Percentiles rank a stretch among this genome's conserved stretches.
Conservation (phyloP, 2,888 invertebrate species). For the Agrypnus murinus region DNA sequence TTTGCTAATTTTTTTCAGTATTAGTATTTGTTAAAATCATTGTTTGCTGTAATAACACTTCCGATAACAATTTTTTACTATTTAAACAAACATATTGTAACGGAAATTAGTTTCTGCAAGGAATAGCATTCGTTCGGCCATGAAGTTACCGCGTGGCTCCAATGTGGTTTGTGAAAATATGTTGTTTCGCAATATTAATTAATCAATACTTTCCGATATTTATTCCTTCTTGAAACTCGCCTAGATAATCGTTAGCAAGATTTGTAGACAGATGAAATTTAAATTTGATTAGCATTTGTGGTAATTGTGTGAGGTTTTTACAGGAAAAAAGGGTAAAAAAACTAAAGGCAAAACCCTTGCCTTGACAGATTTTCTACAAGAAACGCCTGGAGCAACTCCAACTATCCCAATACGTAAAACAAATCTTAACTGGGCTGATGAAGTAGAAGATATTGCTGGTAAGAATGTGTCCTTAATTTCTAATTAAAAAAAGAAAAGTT, state of each 20-base stretch:
- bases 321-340: conserved; percentile 90
- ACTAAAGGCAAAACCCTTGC: conserved; percentile 88
- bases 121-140: conserved; percentile 39
- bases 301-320: not conserved
- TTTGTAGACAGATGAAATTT: not conserved
- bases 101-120: not conserved
- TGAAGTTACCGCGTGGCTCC: conserved; percentile 56
- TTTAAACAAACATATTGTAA: not conserved
- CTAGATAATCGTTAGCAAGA: not conserved
- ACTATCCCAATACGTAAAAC: conserved; percentile 75
- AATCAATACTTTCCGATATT: not conserved
- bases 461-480: conserved; percentile 65
- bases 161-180: conserved; percentile 39
- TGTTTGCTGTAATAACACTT: not conserved
- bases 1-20: not conserved
- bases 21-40: not conserved
- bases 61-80: not conserved
- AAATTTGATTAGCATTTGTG: no score
- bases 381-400: conserved; percentile 75
- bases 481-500: no score
- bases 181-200: conserved; percentile 12
- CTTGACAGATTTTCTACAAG: conserved; percentile 87
- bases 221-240: no score
- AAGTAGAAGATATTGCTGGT: conserved; percentile 87
- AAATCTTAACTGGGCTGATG: conserved; percentile 82